Evolutionary conservation across 1,140 invertebrate genomes (phyloP), one percentile per base, ranked within the genome.

Genomic region (Pomacea maculata): DNA sequence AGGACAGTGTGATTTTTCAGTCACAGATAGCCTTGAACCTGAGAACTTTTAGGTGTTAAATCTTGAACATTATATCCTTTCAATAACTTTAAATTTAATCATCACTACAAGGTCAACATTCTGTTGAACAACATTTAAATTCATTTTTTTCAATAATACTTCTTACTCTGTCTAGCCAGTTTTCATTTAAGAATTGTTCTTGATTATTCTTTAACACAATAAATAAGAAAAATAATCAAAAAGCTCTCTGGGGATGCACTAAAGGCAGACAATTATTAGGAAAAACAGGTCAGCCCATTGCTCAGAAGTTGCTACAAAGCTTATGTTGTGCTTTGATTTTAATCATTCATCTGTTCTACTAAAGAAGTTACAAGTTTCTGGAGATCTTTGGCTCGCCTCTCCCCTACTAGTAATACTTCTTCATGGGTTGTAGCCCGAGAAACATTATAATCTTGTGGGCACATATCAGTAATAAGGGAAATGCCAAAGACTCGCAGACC

Each of bases 391-490:
- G 95, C 94, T 55, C 95, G 93, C 78, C 93, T 92, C 81, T 94
- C 94, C 1, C 95, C 96, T 0, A 95, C 95, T 75, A 95, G 94
- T 72, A 98, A 93, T 0, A 98, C 97, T 86, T 98, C 97, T 73
- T 96, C 95, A 90, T 99, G 97, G 86, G 95, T 96, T 0, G 96
- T 94, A 86, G 95, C 94, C 0, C 92, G 91, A 34, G 94, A 91
- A 21, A 92, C 92, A 55, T 97, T 95, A 86, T 98, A 97, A 75
- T 96, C 95, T 12, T 93, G 94, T 15, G 96, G 92, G 85, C 96
- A 97, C 84, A 94, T 93, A 91, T 99, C 99, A 19, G 97, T 98
- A 84, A 99, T 97, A 52, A 99, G 92, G 84, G 96, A 97, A 86
- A 99, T 95, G 0, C 95, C 96, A 85, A 99, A 95, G 0, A 97